These are phyloP conservation scores for Cyclura pinguis DNA, from an alignment of 2,797 vertebrate species.

Conservation along the genomic window DNA sequence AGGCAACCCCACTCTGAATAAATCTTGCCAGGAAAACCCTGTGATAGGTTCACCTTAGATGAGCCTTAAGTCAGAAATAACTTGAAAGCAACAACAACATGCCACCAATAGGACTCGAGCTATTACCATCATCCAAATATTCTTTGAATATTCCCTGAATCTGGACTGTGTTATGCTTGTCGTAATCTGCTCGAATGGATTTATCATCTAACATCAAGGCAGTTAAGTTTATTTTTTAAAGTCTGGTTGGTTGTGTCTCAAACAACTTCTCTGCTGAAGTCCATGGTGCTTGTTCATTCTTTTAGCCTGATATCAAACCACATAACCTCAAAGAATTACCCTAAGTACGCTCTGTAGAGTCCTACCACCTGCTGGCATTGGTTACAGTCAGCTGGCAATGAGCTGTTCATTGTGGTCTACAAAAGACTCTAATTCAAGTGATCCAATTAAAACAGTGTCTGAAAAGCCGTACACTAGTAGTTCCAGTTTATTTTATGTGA, in stretches of 20 bases:
- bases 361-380: neutral
- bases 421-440: neutral
- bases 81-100: too few relatives aligned
- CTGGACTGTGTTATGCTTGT: neutral
- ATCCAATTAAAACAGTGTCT: constrained; percentile 10
- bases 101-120: neutral
- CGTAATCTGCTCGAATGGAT: neutral
- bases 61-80: too few relatives aligned
- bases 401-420: neutral
- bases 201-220: neutral
- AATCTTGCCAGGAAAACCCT: too few relatives aligned
- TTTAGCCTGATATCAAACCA: neutral
- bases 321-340: neutral
- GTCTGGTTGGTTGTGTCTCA: neutral
- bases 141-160: neutral
- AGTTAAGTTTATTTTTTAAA: neutral
- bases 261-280: neutral
- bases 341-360: neutral
- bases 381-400: neutral
- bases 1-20: too few relatives aligned
- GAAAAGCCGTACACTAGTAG: neutral
- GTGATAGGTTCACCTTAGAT: too few relatives aligned
- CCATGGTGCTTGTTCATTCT: neutral
- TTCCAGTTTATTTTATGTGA: neutral
- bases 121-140: neutral